Conservation (phyloP, 1,140 invertebrate genomes). For the Amyelois transitella region DNA sequence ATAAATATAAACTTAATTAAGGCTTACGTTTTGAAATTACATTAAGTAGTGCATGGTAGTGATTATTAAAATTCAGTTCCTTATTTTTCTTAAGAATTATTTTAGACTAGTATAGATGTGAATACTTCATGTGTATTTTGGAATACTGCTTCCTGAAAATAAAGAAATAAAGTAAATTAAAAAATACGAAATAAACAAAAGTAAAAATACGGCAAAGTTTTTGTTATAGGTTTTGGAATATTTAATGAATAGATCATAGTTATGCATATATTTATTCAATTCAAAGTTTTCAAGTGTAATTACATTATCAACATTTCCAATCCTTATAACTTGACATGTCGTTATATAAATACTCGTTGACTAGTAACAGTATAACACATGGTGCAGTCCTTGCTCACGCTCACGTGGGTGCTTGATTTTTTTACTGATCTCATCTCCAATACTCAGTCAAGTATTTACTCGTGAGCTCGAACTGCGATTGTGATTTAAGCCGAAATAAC, state of each 20-base stretch:
- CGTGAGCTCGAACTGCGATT: neutral
- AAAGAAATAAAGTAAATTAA: conserved; percentile 34
- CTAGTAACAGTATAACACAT: conserved; percentile 45
- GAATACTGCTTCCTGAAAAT: conserved; percentile 70
- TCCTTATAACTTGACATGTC: conserved; percentile 41
- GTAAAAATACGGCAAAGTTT: neutral
- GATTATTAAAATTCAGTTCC: conserved; percentile 56
- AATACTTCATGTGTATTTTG: conserved; percentile 72
- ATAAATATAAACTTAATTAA: conserved; percentile 48
- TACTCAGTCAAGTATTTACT: neutral
- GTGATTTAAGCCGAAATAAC: conserved; percentile 1
- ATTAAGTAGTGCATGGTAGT: conserved; percentile 37
- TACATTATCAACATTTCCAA: conserved; percentile 55
- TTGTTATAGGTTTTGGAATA: conserved; percentile 8
- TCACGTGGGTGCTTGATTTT: neutral
- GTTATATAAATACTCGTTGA: conserved; percentile 66
- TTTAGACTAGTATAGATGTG: conserved; percentile 49
- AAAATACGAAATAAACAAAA: neutral
- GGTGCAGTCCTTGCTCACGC: conserved; percentile 3
- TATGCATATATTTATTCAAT: conserved; percentile 68
- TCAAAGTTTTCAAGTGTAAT: conserved; percentile 59
- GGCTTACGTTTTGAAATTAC: conserved; percentile 50
- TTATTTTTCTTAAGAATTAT: conserved; percentile 66
- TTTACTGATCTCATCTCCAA: neutral
- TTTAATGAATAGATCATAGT: conserved; percentile 50